Base-by-base conservation (phyloP, 2,888 invertebrate genomes). In the Hermodice carunculata region DNA sequence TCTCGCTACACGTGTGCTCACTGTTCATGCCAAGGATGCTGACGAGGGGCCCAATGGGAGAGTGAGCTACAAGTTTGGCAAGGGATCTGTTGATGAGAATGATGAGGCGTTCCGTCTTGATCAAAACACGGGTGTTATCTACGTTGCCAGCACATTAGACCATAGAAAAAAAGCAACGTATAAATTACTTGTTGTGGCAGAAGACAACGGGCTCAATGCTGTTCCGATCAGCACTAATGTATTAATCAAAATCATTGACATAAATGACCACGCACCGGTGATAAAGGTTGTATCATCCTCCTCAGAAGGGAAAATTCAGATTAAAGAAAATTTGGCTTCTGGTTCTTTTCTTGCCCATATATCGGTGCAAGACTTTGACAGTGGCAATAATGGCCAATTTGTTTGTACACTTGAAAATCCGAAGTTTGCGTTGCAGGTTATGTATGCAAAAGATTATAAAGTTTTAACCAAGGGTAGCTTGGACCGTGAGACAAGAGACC, bases 311-410 rank as follows among this genome's bases (percentile, higher is more conserved):
- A n/a, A n/a, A n/a, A n/a, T n/a, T n/a, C n/a, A 69, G 67, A 75
- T 78, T 3, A 69, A 71, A 1, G 85, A 84, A 61, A 76, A 76
- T 60, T 78, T 79, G 5, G 67, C 69, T n/a, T 54, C 73, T 1
- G 81, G 81, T 1, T 75, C 75, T 8, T 79, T 81, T 31, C 80
- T 84, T 44, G 83, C 83, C 1, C 74, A 79, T 59, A 74, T 85
- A 54, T 74, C 70, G 8, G 83, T 84, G 0, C 70, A 69, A 28
- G 85, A 85, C 63, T 71, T 71, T 2, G 85, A 85, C 64, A 70
- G 72, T 4, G 84, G 83, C 6, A 61, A 61, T 43, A 82, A 80
- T 59, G 84, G 83, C 0, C 70, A 74, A 5, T 76, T 83, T 17
- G 78, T 76, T 0, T 85, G 84, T 65, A 77, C 77, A 62, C 74